Evolutionary conservation across 2,888 invertebrate genomes (phyloP), one percentile per base, ranked within the genome.

Genomic region (Chironomus tentans): DNA sequence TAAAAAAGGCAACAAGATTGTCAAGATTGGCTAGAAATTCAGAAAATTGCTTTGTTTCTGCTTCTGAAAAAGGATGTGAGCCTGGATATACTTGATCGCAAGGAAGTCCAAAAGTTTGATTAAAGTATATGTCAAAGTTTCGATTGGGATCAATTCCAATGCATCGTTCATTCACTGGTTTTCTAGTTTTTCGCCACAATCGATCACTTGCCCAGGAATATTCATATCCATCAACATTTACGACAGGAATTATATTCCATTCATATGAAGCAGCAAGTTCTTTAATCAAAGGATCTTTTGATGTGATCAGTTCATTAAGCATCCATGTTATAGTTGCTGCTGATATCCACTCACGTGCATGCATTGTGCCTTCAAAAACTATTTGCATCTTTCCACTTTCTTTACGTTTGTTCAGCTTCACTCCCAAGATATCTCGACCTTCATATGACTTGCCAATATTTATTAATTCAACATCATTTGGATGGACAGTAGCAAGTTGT

Each of bases 191-290:
- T 21, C 88, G 82, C 91, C 91, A 91, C 76, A 89, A 78, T 65
- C 91, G 86, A 65, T 87, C 89, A 82, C 3, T 87, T n/a, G n/a
- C 86, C 79, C 91, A 90, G 0, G 90, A 87, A 81, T 88, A 91
- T 48, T 87, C 88, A 79, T 88, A 91, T 2, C 93, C 93, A 83
- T 94, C 93, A 10, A 92, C 92, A 81, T 93, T 93, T 28, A 89
- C 82, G 18, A 90, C 84, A 0, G 93, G 92, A 78, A 93, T 86
- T 77, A 93, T 86, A 80, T 91, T 91, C 90, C 91, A 93, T 78
- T 91, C 90, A 79, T 86, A 87, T 46, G 85, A 85, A 73, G 87
- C 84, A 0, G 87, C 86, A 7, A 88, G 85, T 6, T 82, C 78
- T 75, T 82, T 82, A 0, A 88, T 82, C 13, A 85, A 85, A 0